phyloP scores from a whole-genome alignment of 2,888 invertebrate genomes.

The Hydrotaea diabolus region DNA sequence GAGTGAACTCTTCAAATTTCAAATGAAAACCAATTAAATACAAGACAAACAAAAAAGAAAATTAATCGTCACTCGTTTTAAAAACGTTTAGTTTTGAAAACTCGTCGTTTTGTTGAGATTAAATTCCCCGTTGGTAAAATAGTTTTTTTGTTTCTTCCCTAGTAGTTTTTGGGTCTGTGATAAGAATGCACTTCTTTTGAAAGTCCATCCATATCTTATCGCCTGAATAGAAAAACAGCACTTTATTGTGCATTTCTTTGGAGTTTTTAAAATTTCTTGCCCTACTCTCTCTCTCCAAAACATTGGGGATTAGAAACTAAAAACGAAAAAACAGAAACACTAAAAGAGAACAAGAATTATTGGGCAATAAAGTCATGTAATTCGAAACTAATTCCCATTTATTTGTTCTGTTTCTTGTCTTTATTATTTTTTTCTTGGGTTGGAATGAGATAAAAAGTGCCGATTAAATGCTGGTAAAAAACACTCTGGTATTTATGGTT shows the following conservation, averaged over 20 bases:
- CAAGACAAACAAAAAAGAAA: not conserved
- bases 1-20: slow-evolving; percentile 35
- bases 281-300: not conserved
- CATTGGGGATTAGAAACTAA: slow-evolving; percentile 5
- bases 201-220: slow-evolving; percentile 24
- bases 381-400: slow-evolving; percentile 40
- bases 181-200: slow-evolving; percentile 19
- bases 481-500: no score
- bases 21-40: slow-evolving; percentile 16
- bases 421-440: no score
- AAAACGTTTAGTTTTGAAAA: no score
- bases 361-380: slow-evolving; percentile 41
- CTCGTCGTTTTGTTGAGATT: not conserved
- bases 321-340: not conserved
- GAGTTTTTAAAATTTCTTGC: not conserved
- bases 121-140: slow-evolving; percentile 28
- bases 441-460: no score
- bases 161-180: not conserved
- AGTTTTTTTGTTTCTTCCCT: not conserved
- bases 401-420: not conserved
- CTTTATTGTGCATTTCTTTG: not conserved
- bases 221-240: not conserved
- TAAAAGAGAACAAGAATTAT: slow-evolving; percentile 13
- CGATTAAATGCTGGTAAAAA: no score
- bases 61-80: no score